Base-by-base conservation (phyloP, 1,140 invertebrate species). In the Zaprionus taronus region DNA sequence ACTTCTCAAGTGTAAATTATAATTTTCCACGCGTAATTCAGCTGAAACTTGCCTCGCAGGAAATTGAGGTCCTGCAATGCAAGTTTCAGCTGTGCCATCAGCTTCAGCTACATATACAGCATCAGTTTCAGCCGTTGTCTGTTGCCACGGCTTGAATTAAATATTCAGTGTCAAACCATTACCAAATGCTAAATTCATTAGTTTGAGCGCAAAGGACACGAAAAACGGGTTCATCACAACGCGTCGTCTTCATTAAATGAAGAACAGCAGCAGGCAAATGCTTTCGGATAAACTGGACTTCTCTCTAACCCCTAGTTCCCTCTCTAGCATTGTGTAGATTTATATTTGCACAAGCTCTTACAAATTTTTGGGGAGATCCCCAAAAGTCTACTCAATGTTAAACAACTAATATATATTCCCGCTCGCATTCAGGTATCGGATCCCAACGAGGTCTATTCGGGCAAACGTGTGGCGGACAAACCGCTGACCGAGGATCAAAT, bases 401-500 rank as follows among this genome's bases (percentile, higher is more conserved):
- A 17, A 7, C 7, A 26, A 24, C 1, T 14, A 22, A 22, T 22
- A 22, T 22, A 34, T 34, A 34, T 26, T 26, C 31, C 15, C 15
- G 26, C 47, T 17, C 11, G 93, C 7, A 47, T 38, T 31, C 93
- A 97, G 95, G 95, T 98, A 56, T 97, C 98, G 12, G 97, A 99
- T 94, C 97, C 98, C 0, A 96, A 96, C 89, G 98, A 99, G 94
- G 96, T 98, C 31, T 99, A 98, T 94, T 97, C 97, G 24, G 98
- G 98, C 17, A 98, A 96, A 83, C 94, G 97, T 73, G 96, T 98
- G 4, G 96, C 97, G 1, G 98, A 99, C 92, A 96, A 96, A 75
- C 96, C 97, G 6, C 94, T 99, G 14, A 97, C 97, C 2, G 97
- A 98, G 93, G 97, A 98, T 94, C 97, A 99, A 94, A 97, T 99